Percentiles rank a stretch among this genome's conserved stretches.
phyloP scores from a whole-genome alignment of 2,797 vertebrate species.

The Eulemur rubriventer region DNA sequence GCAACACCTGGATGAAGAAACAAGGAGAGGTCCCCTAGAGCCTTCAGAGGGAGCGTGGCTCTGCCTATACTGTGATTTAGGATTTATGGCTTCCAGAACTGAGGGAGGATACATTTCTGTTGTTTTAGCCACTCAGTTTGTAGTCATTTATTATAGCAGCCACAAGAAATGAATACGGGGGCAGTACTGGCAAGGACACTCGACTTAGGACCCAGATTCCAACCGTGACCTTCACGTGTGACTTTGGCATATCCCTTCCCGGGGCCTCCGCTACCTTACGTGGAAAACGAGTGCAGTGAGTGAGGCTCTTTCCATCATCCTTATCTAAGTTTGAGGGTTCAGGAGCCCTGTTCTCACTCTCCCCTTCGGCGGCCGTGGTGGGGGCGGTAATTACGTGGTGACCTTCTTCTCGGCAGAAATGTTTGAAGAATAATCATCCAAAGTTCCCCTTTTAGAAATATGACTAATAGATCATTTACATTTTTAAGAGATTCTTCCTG shows the following conservation, averaged over 20 bases:
- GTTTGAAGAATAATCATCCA: conserved; percentile 15
- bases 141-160: not conserved
- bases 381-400: not conserved
- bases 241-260: not conserved
- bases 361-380: not conserved
- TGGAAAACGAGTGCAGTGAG: not conserved
- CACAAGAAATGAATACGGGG: not conserved
- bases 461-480: not conserved
- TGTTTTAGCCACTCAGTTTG: not conserved
- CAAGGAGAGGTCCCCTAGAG: too few species aligned
- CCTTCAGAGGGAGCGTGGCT: accelerated
- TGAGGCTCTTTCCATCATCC: not conserved
- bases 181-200: not conserved
- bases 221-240: not conserved
- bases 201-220: not conserved
- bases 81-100: not conserved
- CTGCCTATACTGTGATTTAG: not conserved
- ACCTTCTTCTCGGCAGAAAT: conserved; percentile 32
- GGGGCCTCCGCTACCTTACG: not conserved
- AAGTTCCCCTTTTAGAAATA: not conserved
- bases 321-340: not conserved
- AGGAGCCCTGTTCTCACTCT: not conserved
- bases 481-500: not conserved
- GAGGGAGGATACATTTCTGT: not conserved
- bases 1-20: not conserved